Conservation (phyloP, 2,888 invertebrate genomes). For the Teleogryllus oceanicus region DNA sequence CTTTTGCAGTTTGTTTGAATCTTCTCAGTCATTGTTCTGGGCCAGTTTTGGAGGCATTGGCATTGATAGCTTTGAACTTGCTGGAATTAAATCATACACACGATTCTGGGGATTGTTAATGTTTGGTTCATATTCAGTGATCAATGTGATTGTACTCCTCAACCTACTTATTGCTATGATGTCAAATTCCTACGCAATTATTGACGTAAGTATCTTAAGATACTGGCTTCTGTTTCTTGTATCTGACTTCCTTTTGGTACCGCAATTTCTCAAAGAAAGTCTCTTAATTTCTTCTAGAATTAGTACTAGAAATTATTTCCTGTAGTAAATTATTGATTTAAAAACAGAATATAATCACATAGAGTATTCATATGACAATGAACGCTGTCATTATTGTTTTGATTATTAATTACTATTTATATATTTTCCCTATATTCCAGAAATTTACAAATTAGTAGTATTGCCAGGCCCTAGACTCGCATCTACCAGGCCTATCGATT, state of each 20-base stretch:
- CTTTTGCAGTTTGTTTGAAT: slow-evolving; percentile 77
- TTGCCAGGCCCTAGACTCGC: no score
- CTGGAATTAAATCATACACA: slow-evolving; percentile 84
- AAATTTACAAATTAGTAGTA: no score
- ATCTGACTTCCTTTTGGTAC: background rate
- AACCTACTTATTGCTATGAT: slow-evolving; percentile 97
- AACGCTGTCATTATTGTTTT: no score
- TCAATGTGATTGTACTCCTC: slow-evolving; percentile 88
- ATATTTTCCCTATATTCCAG: no score
- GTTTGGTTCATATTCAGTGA: slow-evolving; percentile 93
- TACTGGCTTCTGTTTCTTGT: background rate
- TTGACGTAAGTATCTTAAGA: slow-evolving; percentile 64
- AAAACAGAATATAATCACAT: no score
- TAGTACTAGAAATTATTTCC: no score
- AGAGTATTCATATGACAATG: no score
- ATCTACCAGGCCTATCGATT: background rate
- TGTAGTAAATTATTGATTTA: no score
- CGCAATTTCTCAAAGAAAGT: no score
- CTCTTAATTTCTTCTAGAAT: no score
- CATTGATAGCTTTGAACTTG: slow-evolving; percentile 79
- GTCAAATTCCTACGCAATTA: slow-evolving; percentile 92
- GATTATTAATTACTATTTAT: no score
- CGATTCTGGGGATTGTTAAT: slow-evolving; percentile 93
- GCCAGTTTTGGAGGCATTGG: slow-evolving; percentile 92
- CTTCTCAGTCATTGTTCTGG: slow-evolving; percentile 94